Conservation (phyloP, 1,140 invertebrate genomes). For the Stratiolaelaps scimitus region DNA sequence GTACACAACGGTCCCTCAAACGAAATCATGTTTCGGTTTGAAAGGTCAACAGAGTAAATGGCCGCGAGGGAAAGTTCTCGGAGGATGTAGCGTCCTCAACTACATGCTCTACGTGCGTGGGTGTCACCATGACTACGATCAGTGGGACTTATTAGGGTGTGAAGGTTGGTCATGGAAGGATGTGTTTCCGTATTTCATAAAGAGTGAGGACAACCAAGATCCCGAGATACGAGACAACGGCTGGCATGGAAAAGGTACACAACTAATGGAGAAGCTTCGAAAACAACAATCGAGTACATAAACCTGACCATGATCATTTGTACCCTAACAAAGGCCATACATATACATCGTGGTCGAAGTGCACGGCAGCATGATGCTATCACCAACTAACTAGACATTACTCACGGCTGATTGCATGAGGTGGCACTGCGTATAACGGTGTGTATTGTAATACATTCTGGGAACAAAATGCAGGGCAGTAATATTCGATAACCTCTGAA, state of each 20-base stretch:
- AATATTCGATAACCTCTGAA: too few species aligned
- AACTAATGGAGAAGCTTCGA: too few species aligned
- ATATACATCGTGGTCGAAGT: too few species aligned
- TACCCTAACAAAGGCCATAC: too few species aligned
- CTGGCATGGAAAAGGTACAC: slow-evolving; percentile 38
- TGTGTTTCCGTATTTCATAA: slow-evolving; percentile 54
- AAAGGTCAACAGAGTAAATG: slow-evolving; percentile 36
- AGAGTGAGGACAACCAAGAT: slow-evolving; percentile 63
- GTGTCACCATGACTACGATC: slow-evolving; percentile 78
- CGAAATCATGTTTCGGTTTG: slow-evolving; percentile 31
- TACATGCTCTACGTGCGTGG: slow-evolving; percentile 91
- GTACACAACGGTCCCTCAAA: slow-evolving; percentile 53
- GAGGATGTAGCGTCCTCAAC: slow-evolving; percentile 83
- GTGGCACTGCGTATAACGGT: too few species aligned
- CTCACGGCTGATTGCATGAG: too few species aligned
- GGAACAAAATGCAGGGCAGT: too few species aligned
- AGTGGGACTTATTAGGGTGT: slow-evolving; percentile 75
- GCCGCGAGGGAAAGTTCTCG: slow-evolving; percentile 41
- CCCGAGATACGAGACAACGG: slow-evolving; percentile 58
- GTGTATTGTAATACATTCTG: too few species aligned
- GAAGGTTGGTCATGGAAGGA: slow-evolving; percentile 77
- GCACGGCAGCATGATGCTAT: too few species aligned
- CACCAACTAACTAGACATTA: too few species aligned
- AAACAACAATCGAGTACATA: too few species aligned
- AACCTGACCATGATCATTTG: too few species aligned